Base-by-base conservation (phyloP, 2,888 invertebrate species). In the Celastrina argiolus region DNA sequence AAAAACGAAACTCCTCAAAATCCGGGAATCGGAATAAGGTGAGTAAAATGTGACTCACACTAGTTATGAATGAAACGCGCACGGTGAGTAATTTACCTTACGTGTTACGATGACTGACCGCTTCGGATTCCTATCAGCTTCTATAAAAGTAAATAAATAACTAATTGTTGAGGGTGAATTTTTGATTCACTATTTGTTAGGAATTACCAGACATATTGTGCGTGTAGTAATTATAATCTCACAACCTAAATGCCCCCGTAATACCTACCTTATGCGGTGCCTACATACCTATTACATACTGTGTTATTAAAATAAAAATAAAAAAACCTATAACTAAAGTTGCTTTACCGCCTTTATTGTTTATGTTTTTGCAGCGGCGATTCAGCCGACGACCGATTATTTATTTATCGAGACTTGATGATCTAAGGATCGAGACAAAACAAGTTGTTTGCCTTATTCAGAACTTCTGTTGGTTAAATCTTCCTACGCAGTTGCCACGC, bases 31-130 rank as follows among this genome's bases (percentile, higher is more conserved):
- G n/a, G n/a, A n/a, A n/a, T 45, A 18, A 18, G 8, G 34, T 58
- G 6, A 36, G 18, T 22, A 59, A 59, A 59, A 12, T 16, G 36
- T 36, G 59, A 36, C 36, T 63, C 68, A 68, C 45, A 68, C 59
- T 67, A 67, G 61, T 68, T 67, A 66, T 66, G 64, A 65, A 68
- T 63, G 68, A 65, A 67, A 69, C 59, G 26, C 45, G 63, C 58
- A 63, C 65, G 59, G 64, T 71, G 71, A 71, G 64, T 67, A 69
- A 68, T 45, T 68, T 56, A 68, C 68, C 16, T 45, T 16, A 16
- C 8, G 31, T 34, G n/a, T 14, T 5, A 3, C 34, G 16, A 59
- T 34, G 26, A 56, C 12, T 59, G 34, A 61, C n/a, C n/a, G n/a
- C n/a, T n/a, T 28, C 39, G 18, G 3, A 18, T 39, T 31, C n/a